Percentiles rank a stretch among this genome's conserved stretches.
phyloP scores from a whole-genome alignment of 2,888 invertebrate genomes.

The Cremastinae sp. region DNA sequence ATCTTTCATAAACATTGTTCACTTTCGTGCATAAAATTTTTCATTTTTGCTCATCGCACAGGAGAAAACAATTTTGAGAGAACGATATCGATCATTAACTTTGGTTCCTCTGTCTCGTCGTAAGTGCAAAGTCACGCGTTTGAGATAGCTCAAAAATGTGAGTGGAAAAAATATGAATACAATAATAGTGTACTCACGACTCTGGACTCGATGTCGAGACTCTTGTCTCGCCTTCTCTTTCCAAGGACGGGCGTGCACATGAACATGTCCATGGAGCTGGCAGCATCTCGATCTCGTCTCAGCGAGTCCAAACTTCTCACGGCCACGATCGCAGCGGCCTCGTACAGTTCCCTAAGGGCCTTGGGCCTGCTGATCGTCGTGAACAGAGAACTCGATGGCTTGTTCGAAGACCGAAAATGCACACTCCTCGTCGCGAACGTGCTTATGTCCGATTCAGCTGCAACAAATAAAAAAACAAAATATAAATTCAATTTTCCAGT shows the following conservation, averaged over 20 bases:
- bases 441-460: slow-evolving; percentile 96
- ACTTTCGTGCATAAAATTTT: too few relatives aligned
- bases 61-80: slow-evolving; percentile 12
- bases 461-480: too few relatives aligned
- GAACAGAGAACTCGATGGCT: slow-evolving; percentile 88
- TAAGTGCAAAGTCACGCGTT: slow-evolving; percentile 32
- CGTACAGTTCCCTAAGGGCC: slow-evolving; percentile 89
- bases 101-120: not conserved
- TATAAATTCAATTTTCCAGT: too few relatives aligned
- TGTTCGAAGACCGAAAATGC: slow-evolving; percentile 88
- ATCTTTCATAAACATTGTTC: too few relatives aligned
- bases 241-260: slow-evolving; percentile 91
- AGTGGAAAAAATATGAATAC: not conserved
- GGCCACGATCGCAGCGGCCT: slow-evolving; percentile 87
- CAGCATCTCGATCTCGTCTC: slow-evolving; percentile 83
- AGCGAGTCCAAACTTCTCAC: slow-evolving; percentile 86
- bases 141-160: not conserved
- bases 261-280: slow-evolving; percentile 86
- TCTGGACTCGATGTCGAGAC: slow-evolving; percentile 92
- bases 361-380: slow-evolving; percentile 87
- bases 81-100: slow-evolving; percentile 25
- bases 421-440: slow-evolving; percentile 90
- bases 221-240: slow-evolving; percentile 85
- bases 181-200: slow-evolving; percentile 85
- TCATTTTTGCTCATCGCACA: not conserved